These are phyloP conservation scores for Monodelphis domestica DNA, from an alignment of 2,797 vertebrate species.

Conservation along the genomic window DNA sequence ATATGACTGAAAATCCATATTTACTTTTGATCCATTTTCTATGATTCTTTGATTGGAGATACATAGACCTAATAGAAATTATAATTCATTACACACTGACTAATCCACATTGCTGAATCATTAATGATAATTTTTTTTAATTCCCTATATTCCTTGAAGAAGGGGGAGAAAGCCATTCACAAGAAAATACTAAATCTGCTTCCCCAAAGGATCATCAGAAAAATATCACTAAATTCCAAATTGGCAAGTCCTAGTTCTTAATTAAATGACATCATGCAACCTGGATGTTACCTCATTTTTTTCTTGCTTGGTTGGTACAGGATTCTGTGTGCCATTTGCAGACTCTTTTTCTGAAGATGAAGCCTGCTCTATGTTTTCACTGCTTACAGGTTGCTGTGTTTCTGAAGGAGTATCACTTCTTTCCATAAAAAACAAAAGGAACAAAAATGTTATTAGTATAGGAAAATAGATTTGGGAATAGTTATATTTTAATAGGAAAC, in stretches of 20 bases:
- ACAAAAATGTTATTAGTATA: constrained; percentile 36
- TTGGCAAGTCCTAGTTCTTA: constrained; percentile 44
- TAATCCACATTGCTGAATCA: constrained; percentile 13
- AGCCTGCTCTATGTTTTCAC: constrained; percentile 83
- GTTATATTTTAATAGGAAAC: constrained; percentile 33
- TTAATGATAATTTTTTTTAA: background rate
- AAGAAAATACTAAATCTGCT: constrained; percentile 45
- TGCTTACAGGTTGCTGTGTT: constrained; percentile 87
- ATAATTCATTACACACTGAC: constrained; percentile 34
- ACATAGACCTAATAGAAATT: constrained; percentile 17
- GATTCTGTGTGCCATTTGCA: constrained; percentile 87
- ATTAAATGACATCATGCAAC: constrained; percentile 25
- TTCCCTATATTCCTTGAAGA: background rate
- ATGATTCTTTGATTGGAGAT: constrained; percentile 38
- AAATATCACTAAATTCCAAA: constrained; percentile 30
- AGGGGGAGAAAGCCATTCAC: constrained; percentile 46
- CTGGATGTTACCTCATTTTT: constrained; percentile 92
- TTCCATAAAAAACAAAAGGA: constrained; percentile 70
- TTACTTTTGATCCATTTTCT: constrained; percentile 37
- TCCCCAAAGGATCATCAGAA: constrained; percentile 19
- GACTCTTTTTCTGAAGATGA: constrained; percentile 89
- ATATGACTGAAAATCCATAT: constrained; percentile 48
- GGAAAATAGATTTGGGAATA: background rate
- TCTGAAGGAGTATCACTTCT: constrained; percentile 96
- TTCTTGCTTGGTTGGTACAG: constrained; percentile 86